phyloP scores from a whole-genome alignment of 2,888 invertebrate genomes.

The Zhuqinia jingwanae region DNA sequence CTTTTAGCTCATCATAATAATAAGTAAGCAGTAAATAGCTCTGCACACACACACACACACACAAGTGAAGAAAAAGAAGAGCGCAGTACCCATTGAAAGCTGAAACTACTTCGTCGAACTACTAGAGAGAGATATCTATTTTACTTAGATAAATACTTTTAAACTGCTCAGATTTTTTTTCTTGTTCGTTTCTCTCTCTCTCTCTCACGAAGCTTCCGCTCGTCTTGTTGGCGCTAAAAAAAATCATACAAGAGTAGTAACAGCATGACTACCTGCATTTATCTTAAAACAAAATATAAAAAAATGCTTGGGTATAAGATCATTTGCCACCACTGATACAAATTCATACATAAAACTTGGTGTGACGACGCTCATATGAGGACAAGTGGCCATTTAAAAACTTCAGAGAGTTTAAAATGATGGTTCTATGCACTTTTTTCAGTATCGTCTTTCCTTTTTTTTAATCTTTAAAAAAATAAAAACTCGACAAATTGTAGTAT shows the following conservation, averaged over 20 bases:
- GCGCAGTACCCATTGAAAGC: background rate
- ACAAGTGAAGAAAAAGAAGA: no score
- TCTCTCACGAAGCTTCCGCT: conserved; percentile 53
- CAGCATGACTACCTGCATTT: background rate
- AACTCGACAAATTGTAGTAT: no score
- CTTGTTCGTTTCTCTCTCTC: background rate
- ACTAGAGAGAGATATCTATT: background rate
- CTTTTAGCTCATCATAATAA: conserved; percentile 30
- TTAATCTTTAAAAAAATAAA: no score
- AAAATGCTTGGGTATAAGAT: no score
- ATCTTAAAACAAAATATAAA: background rate
- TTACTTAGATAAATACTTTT: background rate
- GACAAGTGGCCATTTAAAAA: no score
- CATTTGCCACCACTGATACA: no score
- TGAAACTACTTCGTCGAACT: background rate
- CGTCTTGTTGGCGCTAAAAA: conserved; percentile 61
- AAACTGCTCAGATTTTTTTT: conserved; percentile 29
- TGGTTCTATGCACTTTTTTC: no score
- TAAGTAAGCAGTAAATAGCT: conserved; percentile 21
- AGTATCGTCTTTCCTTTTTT: no score
- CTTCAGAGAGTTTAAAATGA: no score
- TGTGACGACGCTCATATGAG: no score
- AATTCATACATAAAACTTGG: no score
- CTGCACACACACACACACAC: conserved; percentile 2
- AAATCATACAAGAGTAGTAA: background rate